phyloP scores from a whole-genome alignment of 2,888 invertebrate species.

The Nomada ferruginata region DNA sequence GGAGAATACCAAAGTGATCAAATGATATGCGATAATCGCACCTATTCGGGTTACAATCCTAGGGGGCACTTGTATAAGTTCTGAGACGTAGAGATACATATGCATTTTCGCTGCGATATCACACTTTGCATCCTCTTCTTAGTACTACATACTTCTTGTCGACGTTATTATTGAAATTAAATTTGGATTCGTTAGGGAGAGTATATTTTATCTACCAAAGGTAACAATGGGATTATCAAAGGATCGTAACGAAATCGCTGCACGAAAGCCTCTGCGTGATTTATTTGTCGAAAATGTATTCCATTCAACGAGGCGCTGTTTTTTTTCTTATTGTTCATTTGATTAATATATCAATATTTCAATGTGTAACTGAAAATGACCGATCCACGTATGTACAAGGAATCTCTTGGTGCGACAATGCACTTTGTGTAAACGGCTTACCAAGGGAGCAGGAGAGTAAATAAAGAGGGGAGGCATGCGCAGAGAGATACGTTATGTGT shows the following conservation, averaged over 20 bases:
- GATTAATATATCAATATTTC: neutral
- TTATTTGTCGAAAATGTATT: neutral
- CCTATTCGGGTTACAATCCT: slow-evolving; percentile 16
- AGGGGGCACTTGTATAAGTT: no score
- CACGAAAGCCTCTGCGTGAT: neutral
- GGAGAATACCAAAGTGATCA: slow-evolving; percentile 51
- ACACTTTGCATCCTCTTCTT: no score
- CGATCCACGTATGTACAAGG: neutral
- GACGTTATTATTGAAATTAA: no score
- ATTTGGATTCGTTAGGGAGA: no score
- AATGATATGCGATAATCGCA: slow-evolving; percentile 33
- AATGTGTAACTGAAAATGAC: neutral
- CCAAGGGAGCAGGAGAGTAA: slow-evolving; percentile 16
- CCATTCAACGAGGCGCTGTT: neutral
- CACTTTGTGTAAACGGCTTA: slow-evolving; percentile 13
- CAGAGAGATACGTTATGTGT: slow-evolving; percentile 20
- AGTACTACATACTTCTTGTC: no score
- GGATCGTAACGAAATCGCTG: slow-evolving; percentile 6
- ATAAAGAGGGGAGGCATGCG: slow-evolving; percentile 52
- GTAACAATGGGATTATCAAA: neutral
- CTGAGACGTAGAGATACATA: no score
- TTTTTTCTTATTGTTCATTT: neutral
- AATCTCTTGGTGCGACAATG: slow-evolving; percentile 6
- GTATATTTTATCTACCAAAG: neutral
- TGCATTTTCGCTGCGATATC: neutral